Percentiles rank a stretch among this genome's conserved stretches.
These are phyloP conservation scores for Amitus sp. DNA, from an alignment of 2,888 invertebrate species.

Conservation along the genomic window DNA sequence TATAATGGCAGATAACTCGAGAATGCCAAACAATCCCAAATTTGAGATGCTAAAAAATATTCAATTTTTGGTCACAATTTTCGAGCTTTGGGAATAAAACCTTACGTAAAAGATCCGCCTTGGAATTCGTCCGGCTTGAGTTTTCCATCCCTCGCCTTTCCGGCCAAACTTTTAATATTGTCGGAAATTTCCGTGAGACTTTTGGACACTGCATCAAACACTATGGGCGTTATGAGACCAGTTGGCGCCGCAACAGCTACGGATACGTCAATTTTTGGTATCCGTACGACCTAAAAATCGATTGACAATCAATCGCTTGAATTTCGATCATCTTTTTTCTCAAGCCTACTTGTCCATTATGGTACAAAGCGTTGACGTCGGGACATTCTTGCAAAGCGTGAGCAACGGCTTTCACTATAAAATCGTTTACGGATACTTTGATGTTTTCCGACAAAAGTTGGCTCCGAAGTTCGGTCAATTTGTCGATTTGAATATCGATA, in stretches of 20 bases:
- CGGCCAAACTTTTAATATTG: slow-evolving; percentile 68
- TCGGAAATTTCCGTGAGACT: slow-evolving; percentile 69
- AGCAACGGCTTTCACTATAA: slow-evolving; percentile 74
- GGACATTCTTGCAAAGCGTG: slow-evolving; percentile 69
- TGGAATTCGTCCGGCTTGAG: slow-evolving; percentile 76
- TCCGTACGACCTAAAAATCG: slow-evolving; percentile 57
- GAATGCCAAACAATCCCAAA: slow-evolving; percentile 75
- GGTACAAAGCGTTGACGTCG: slow-evolving; percentile 66
- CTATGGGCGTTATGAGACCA: slow-evolving; percentile 75
- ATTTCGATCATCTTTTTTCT: background rate
- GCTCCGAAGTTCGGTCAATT: slow-evolving; percentile 67
- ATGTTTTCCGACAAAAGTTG: slow-evolving; percentile 68
- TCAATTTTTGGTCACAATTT: background rate
- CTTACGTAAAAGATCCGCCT: slow-evolving; percentile 70
- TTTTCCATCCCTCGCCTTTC: slow-evolving; percentile 71
- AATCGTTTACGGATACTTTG: slow-evolving; percentile 74
- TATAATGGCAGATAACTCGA: slow-evolving; percentile 74
- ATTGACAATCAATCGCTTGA: background rate
- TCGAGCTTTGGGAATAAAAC: background rate
- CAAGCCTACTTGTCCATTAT: slow-evolving; percentile 63
- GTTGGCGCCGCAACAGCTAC: slow-evolving; percentile 74
- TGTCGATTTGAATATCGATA: slow-evolving; percentile 69
- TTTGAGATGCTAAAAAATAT: slow-evolving; percentile 71
- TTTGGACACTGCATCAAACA: slow-evolving; percentile 68
- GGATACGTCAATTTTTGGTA: slow-evolving; percentile 69